phyloP scores from a whole-genome alignment of 2,888 invertebrate species.

The Pogonocherus hispidulus region DNA sequence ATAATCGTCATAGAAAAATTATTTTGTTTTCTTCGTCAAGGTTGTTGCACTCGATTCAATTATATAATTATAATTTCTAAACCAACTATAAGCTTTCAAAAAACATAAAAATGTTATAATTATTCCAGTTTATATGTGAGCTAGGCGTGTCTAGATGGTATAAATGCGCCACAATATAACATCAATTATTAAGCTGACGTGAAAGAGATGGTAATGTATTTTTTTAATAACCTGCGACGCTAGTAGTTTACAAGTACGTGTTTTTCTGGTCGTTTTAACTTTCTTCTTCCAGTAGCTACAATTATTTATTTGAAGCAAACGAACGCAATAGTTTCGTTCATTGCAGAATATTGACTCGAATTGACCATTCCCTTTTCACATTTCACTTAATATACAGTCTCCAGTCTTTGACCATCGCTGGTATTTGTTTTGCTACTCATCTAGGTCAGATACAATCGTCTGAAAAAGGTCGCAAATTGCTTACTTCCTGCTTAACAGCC shows the following conservation, averaged over 20 bases:
- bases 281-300: constrained; percentile 2
- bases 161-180: not conserved
- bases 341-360: constrained; percentile 13
- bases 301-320: constrained; percentile 10
- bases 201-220: constrained; percentile 1
- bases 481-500: constrained; percentile 1
- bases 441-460: constrained; percentile 9
- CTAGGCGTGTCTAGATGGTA: not conserved
- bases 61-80: too few species aligned
- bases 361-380: constrained; percentile 28
- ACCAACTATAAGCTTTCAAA: not conserved
- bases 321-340: constrained; percentile 15
- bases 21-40: too few species aligned
- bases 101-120: not conserved
- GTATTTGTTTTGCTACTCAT: not conserved
- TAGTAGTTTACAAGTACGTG: not conserved
- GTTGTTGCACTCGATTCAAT: too few species aligned
- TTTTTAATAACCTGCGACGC: constrained; percentile 3
- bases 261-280: constrained; percentile 18
- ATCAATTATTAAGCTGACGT: constrained; percentile 10
- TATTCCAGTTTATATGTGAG: not conserved
- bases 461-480: not conserved
- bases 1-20: too few species aligned
- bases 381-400: constrained; percentile 10
- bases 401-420: constrained; percentile 12